phyloP scores from a whole-genome alignment of 2,113 vertebrate genomes.

The Acanthisitta chloris region DNA sequence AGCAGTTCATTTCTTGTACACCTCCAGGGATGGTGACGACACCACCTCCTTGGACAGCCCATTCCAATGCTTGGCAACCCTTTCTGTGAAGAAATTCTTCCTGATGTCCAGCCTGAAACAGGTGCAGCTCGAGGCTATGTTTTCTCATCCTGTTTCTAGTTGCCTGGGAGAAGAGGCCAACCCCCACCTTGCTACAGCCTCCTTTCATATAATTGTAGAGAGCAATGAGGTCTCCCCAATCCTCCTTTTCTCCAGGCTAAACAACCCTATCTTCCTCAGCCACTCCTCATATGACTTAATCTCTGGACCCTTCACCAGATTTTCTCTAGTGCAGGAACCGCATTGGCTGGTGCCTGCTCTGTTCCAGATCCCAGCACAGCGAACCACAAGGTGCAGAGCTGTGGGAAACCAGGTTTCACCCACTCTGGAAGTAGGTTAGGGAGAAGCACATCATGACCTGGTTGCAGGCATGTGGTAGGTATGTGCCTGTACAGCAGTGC shows the following conservation, averaged over 20 bases:
- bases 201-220: background rate
- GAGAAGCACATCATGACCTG: accelerated
- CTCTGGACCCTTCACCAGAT: background rate
- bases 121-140: background rate
- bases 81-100: background rate
- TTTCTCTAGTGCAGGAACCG: accelerated
- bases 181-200: background rate
- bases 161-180: background rate
- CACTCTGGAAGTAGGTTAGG: background rate
- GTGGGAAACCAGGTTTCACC: background rate
- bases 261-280: background rate
- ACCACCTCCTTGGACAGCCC: background rate
- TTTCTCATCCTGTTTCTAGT: background rate
- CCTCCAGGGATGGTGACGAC: background rate
- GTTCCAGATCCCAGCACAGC: background rate
- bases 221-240: background rate
- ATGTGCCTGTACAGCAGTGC: accelerated
- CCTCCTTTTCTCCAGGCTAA: background rate
- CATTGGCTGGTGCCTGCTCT: accelerated
- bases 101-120: background rate
- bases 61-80: background rate
- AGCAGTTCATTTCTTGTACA: background rate
- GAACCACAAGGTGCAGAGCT: background rate
- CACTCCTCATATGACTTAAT: background rate
- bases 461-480: accelerated